Evolutionary conservation across 2,113 vertebrate genomes (phyloP), one percentile per base, ranked within the genome.

Genomic region (Phrynocephalus versicolor): DNA sequence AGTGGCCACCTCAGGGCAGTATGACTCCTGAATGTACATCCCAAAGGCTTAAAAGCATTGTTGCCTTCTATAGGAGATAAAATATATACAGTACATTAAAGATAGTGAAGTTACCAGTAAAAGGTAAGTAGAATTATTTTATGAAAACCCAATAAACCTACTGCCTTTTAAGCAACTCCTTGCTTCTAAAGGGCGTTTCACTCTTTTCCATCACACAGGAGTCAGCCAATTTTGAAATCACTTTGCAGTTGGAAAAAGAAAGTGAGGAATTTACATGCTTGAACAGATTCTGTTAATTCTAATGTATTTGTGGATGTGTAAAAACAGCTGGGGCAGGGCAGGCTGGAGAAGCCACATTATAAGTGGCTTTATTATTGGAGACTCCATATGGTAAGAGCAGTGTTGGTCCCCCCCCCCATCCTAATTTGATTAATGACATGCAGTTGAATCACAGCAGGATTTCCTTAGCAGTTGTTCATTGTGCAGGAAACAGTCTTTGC

Each of bases 371-470:
- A 69, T 19, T 85, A 83, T 58, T 39, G 55, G 5, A 67, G 9
- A 0, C 80, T 88, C 72, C 18, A 45, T 45, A 85, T 58, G 33
- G 76, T 83, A 7, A 84, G 78, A 77, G 37, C 79, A 12, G 23
- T 88, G 12, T 25, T 5, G 45, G 45, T 5, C 10, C n/a, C 88
- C 86, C 83, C 30, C 30, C 64, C 55, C 85, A 51, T 25, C 10
- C 33, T 80, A 73, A 88, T 87, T 82, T 69, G 15, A 81, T 30
- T 65, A 75, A 83, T 79, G 71, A 88, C 82, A 88, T 64, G 25
- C 57, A 80, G 62, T 75, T 15, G 81, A 21, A 19, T 89, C 8
- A 3, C 39, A 85, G 80, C 21, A 65, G 35, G 35, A 87, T 70
- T 74, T 79, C 80, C 13, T 85, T 62, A 67, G 18, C 16, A 35